Evolutionary conservation across 2,888 invertebrate species (phyloP).

Genomic region (Hypselothyrea guttata): DNA sequence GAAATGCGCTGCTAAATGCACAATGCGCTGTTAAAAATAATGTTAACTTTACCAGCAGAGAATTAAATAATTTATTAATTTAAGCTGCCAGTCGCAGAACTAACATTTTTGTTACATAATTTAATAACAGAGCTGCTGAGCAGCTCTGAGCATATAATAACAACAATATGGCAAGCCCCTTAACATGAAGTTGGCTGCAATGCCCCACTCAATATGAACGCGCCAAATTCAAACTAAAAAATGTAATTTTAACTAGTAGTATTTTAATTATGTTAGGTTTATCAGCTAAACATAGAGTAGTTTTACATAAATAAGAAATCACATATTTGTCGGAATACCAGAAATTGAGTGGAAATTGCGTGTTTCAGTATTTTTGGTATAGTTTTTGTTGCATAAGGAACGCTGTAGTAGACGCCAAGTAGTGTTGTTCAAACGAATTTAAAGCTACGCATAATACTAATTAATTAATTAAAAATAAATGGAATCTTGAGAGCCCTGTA

Average conservation of each 20-base stretch:
- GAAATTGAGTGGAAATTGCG: conserved; percentile 25
- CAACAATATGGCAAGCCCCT: too few species aligned
- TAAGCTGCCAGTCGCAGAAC: too few species aligned
- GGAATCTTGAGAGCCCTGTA: conserved; percentile 43
- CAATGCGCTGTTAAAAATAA: too few species aligned
- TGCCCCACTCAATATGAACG: too few species aligned
- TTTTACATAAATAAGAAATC: conserved; percentile 25
- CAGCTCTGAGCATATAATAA: too few species aligned
- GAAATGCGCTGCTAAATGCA: too few species aligned
- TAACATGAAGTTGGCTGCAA: too few species aligned
- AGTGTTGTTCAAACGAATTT: conserved; percentile 18
- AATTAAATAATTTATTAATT: too few species aligned
- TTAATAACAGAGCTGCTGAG: too few species aligned
- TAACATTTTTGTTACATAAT: too few species aligned
- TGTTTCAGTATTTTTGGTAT: conserved; percentile 19
- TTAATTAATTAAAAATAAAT: conserved; percentile 29
- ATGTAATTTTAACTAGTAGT: conserved; percentile 3
- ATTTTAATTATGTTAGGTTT: conserved; percentile 2
- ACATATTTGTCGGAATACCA: conserved; percentile 39
- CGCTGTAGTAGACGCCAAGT: conserved; percentile 30
- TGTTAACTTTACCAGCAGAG: too few species aligned
- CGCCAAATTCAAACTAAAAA: background rate
- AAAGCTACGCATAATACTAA: conserved; percentile 35
- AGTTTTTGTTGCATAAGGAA: conserved; percentile 35
- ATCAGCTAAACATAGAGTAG: conserved; percentile 10